Percentiles rank a stretch among this genome's conserved stretches.
phyloP scores from a whole-genome alignment of 2,888 invertebrate species.

The Coenonympha glycerion region DNA sequence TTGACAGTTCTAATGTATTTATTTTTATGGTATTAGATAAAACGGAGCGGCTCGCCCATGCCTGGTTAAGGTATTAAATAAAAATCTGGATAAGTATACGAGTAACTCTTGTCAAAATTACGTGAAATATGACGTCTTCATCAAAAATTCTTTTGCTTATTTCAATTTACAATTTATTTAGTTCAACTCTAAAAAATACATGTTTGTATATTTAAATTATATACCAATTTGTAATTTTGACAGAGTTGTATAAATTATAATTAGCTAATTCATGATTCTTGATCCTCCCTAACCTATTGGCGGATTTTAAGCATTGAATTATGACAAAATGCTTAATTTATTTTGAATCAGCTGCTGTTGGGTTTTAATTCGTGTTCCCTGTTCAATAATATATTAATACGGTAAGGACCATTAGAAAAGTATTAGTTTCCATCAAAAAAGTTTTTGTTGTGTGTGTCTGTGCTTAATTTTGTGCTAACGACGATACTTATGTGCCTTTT shows the following conservation, averaged over 20 bases:
- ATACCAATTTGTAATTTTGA: no score
- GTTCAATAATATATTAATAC: not conserved
- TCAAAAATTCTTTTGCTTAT: no score
- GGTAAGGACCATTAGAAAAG: not conserved
- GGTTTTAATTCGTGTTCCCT: not conserved
- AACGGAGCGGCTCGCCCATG: slow-evolving; percentile 49
- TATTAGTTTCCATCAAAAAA: not conserved
- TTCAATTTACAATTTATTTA: no score
- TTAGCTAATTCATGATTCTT: not conserved
- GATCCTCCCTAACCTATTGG: not conserved
- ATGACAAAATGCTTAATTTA: slow-evolving; percentile 7
- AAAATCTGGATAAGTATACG: no score
- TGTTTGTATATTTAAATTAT: no score
- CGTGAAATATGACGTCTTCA: no score
- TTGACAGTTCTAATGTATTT: no score
- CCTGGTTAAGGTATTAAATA: slow-evolving; percentile 36
- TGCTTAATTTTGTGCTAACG: slow-evolving; percentile 1
- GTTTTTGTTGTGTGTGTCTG: not conserved
- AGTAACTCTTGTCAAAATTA: slow-evolving; percentile 12
- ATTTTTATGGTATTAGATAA: slow-evolving; percentile 48
- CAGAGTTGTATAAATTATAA: not conserved
- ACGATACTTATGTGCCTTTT: not conserved
- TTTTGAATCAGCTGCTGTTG: not conserved
- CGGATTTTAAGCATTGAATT: not conserved
- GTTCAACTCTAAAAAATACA: no score